These are phyloP conservation scores for Schlechtendalia chinensis DNA, from an alignment of 1,140 invertebrate species.

Conservation along the genomic window DNA sequence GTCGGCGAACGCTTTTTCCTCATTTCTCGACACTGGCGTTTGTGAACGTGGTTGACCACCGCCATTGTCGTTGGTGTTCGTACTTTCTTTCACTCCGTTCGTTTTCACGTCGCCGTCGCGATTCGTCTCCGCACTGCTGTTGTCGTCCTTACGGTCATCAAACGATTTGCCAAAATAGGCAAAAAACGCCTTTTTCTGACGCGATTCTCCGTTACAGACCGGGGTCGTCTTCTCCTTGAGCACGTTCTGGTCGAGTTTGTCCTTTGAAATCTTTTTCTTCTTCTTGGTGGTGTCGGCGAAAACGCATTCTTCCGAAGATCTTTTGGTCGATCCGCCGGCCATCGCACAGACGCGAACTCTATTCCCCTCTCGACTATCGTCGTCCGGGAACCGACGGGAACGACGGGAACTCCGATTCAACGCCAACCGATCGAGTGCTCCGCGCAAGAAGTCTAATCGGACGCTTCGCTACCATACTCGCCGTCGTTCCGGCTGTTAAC, in stretches of 20 bases:
- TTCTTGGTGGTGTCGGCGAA: not conserved
- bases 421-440: too few relatives aligned
- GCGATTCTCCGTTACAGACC: not conserved
- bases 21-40: not conserved
- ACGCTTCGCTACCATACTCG: too few relatives aligned
- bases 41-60: not conserved
- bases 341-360: not conserved
- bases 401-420: too few relatives aligned
- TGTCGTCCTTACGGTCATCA: not conserved
- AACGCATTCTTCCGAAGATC: constrained; percentile 13
- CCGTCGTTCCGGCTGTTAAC: too few relatives aligned
- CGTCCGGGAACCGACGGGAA: too few relatives aligned
- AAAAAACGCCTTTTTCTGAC: constrained; percentile 36
- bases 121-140: not conserved
- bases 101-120: not conserved
- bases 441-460: too few relatives aligned
- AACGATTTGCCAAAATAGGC: constrained; percentile 27
- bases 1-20: not conserved
- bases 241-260: not conserved
- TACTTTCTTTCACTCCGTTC: not conserved
- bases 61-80: too few relatives aligned
- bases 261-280: constrained; percentile 16
- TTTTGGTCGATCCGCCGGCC: not conserved
- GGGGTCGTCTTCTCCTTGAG: not conserved
- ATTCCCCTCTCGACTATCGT: too few relatives aligned